A percentile compares a stretch with the other conserved stretches of the same genome.
Evolutionary conservation across 2,888 invertebrate genomes (phyloP).

Genomic region (Chaetoderma sp.): DNA sequence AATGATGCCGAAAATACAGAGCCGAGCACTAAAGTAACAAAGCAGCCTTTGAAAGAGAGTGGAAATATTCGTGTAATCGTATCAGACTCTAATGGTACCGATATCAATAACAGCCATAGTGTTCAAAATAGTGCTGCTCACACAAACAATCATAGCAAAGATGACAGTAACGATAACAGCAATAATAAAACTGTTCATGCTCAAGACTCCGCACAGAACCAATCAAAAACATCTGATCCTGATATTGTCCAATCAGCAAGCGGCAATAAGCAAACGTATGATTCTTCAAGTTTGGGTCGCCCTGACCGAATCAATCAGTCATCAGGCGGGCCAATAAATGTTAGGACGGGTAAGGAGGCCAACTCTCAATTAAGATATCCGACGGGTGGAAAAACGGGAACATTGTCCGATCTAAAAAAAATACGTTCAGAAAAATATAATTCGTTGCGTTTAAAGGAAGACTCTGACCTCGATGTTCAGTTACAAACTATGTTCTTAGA

Average conservation of each 20-base stretch:
- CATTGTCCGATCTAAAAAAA: slow-evolving; percentile 92
- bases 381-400: slow-evolving; percentile 73
- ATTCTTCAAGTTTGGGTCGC: slow-evolving; percentile 5
- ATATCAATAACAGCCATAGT: too few relatives aligned
- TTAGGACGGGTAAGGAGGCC: not conserved
- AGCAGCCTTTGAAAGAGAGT: not conserved
- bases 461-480: slow-evolving; percentile 39
- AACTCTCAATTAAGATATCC: slow-evolving; percentile 76
- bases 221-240: too few relatives aligned
- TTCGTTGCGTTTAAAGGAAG: not conserved
- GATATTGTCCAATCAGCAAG: too few relatives aligned
- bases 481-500: slow-evolving; percentile 55
- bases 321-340: not conserved
- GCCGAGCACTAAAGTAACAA: too few relatives aligned
- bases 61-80: not conserved
- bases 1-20: slow-evolving; percentile 2
- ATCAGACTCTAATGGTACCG: not conserved
- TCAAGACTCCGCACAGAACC: too few relatives aligned
- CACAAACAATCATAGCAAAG: too few relatives aligned
- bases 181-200: too few relatives aligned
- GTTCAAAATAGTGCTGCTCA: too few relatives aligned
- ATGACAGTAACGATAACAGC: too few relatives aligned
- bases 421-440: slow-evolving; percentile 74
- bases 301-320: not conserved
- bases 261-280: too few relatives aligned